Evolutionary conservation across 2,888 invertebrate species (phyloP), one percentile per base, ranked within the genome.

Genomic region (Cerceris rybyensis): DNA sequence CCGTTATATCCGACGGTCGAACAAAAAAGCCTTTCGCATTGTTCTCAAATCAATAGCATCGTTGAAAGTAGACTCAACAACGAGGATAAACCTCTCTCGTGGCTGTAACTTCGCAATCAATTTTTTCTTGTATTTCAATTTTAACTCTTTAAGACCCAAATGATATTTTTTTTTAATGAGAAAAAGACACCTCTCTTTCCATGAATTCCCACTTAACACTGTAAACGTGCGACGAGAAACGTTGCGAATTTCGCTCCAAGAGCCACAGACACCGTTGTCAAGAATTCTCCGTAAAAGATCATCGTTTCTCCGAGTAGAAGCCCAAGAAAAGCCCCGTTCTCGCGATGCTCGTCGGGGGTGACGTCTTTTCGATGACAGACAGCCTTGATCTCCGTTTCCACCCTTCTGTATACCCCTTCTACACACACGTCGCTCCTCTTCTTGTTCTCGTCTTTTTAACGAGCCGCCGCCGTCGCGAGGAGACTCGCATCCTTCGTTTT

Each of bases 361-460:
- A 72, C 69, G 73, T 84, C 77, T 77, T 58, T 80, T 73, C 77
- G 75, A 77, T 71, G 80, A 75, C 79, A 79, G 82, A 75, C 81
- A 75, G 55, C 68, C 61, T 72, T 80, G 77, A 73, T 75, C 75
- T 60, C 49, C 57, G 57, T 9, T 4, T 13, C 5, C 54, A 17
- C 55, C 46, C 2, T 6, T 7, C 11, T 7, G 43, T 7, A 8
- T 11, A 42, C 6, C 60, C n/a, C 14, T 16, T 7, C 43, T 13
- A 17, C 63, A 14, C 41, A 16, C 69, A 59, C 68, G 14, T 41
- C 28, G 17, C 28, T 54, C 52, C 52, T 46, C 63, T 57, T 14
- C 59, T 13, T 54, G 42, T 58, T 28, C 14, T 9, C 11, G 50
- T 49, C 67, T 55, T 61, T 43, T 39, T 63, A 65, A 28, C 65